Conservation (phyloP, 2,113 vertebrate genomes). For the Corythornis vintsioides region DNA sequence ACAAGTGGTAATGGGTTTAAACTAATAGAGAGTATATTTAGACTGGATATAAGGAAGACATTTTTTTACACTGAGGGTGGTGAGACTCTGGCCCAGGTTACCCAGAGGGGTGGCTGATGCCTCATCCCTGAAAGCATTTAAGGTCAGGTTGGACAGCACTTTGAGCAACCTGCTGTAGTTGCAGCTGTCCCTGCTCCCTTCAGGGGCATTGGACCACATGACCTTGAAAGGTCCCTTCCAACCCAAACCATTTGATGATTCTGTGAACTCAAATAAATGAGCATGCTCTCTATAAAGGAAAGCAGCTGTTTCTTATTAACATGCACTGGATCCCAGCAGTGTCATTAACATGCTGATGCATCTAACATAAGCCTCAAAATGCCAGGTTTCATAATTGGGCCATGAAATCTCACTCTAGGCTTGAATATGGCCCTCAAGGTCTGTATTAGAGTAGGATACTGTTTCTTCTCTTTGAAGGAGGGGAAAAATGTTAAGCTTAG, state of each 20-base stretch:
- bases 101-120: background rate
- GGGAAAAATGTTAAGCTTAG: background rate
- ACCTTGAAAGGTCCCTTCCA: background rate
- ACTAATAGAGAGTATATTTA: background rate
- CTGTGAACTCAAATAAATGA: background rate
- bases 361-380: conserved; percentile 38
- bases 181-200: background rate
- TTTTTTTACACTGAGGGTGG: background rate
- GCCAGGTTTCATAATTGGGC: conserved; percentile 37
- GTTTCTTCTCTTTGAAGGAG: background rate
- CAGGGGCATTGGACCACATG: background rate
- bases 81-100: background rate
- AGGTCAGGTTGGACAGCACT: rapidly evolving
- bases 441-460: background rate
- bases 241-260: background rate
- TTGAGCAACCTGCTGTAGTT: background rate
- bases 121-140: too few species aligned
- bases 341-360: conserved; percentile 37
- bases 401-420: conserved; percentile 24
- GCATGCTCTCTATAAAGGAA: background rate
- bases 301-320: conserved; percentile 42
- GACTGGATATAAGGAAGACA: background rate
- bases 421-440: background rate
- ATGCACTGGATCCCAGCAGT: conserved; percentile 38
- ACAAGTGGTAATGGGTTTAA: background rate